Conservation (phyloP, 2,888 invertebrate genomes). For the Cantharis flavilabris region DNA sequence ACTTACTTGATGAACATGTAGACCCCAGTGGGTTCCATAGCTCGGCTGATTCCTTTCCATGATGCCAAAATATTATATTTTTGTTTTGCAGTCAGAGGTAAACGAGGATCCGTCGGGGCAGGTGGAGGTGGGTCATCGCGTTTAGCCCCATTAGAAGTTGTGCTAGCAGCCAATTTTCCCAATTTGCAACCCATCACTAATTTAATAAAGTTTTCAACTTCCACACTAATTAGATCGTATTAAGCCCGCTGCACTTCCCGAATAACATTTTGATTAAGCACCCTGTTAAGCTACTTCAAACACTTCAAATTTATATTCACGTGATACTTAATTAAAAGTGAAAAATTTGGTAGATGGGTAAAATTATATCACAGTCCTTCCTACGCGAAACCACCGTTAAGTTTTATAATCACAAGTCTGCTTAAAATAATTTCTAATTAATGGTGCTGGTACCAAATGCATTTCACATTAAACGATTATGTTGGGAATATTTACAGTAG, state of each 20-base stretch:
- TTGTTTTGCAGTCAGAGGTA: constrained; percentile 84
- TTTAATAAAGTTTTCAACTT: constrained; percentile 10
- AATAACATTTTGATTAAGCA: background rate
- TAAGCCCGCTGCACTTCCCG: background rate
- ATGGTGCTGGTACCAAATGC: background rate
- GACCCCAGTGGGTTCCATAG: constrained; percentile 86
- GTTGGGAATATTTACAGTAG: constrained; percentile 19
- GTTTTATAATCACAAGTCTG: background rate
- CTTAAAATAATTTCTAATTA: background rate
- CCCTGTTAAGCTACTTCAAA: background rate
- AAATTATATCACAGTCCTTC: background rate
- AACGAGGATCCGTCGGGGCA: constrained; percentile 73
- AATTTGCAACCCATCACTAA: constrained; percentile 75
- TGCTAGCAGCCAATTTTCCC: constrained; percentile 66
- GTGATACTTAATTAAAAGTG: background rate
- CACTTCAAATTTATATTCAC: background rate
- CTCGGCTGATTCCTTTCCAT: constrained; percentile 89
- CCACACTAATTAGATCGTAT: background rate
- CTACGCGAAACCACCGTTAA: background rate
- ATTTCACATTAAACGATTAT: background rate
- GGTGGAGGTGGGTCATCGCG: constrained; percentile 67
- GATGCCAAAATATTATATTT: constrained; percentile 87
- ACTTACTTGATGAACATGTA: constrained; percentile 92
- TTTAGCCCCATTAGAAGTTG: constrained; percentile 52
- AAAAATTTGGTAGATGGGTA: background rate